Evolutionary conservation across 2,888 invertebrate genomes (phyloP).

Genomic region (Rhagonycha lutea): DNA sequence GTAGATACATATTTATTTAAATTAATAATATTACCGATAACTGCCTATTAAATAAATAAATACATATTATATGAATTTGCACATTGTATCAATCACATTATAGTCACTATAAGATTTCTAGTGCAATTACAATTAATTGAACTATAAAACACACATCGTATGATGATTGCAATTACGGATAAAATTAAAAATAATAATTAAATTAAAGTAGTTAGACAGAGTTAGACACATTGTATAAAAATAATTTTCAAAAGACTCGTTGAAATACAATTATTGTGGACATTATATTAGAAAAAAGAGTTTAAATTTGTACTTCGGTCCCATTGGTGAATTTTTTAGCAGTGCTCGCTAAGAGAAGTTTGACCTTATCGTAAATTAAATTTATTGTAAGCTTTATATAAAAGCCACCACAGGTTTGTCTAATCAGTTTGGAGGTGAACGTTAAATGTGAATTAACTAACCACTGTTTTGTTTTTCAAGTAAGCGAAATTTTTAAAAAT

Average conservation of each 20-base stretch:
- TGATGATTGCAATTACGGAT: not conserved
- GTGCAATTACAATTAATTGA: not conserved
- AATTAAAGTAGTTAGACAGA: not conserved
- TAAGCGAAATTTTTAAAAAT: not conserved
- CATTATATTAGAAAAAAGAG: not conserved
- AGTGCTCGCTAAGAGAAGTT: not conserved
- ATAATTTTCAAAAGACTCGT: not conserved
- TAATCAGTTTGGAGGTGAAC: constrained; percentile 1
- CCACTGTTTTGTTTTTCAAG: not conserved
- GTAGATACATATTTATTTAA: no score
- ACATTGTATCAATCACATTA: not conserved
- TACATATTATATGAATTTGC: not conserved
- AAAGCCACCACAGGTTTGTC: not conserved
- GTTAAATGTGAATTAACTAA: not conserved
- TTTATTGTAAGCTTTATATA: not conserved
- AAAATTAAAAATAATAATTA: not conserved
- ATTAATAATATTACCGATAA: no score
- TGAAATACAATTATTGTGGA: not conserved
- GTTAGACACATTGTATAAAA: not conserved
- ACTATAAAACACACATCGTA: not conserved
- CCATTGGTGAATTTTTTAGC: not conserved
- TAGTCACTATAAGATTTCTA: no score
- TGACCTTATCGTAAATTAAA: constrained; percentile 1
- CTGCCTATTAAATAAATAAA: not conserved
- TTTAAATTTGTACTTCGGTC: not conserved